Conservation (phyloP, 2,797 vertebrate species). For the Pipistrellus pygmaeus region DNA sequence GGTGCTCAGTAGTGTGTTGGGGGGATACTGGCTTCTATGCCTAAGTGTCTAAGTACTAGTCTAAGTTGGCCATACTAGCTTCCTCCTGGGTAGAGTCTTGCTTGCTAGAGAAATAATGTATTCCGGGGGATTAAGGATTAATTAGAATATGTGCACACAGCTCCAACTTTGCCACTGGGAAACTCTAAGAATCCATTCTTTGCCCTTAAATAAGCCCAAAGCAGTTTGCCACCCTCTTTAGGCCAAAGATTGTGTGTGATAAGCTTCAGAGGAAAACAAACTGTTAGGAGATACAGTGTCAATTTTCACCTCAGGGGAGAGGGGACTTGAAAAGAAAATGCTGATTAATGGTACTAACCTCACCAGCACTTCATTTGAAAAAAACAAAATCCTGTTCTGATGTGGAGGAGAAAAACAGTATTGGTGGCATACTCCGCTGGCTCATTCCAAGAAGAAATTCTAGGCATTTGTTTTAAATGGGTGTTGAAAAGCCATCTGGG, state of each 20-base stretch:
- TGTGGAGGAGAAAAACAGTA: neutral
- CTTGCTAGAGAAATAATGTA: neutral
- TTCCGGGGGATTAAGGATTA: neutral
- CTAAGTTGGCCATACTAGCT: neutral
- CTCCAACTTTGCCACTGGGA: neutral
- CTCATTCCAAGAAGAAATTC: slow-evolving; percentile 15
- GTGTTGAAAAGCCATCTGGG: neutral
- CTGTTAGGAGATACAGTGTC: neutral
- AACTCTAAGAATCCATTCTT: neutral
- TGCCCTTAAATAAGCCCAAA: neutral
- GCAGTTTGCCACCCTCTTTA: neutral
- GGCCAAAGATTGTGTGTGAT: slow-evolving; percentile 6
- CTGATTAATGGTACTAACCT: neutral
- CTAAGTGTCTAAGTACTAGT: no score
- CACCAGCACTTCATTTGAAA: neutral
- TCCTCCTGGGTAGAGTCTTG: neutral
- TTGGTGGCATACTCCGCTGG: neutral
- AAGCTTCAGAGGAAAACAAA: slow-evolving; percentile 21
- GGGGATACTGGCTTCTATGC: neutral
- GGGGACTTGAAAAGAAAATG: neutral
- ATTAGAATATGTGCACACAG: neutral
- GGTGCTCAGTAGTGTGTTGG: neutral
- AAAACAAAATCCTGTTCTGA: neutral
- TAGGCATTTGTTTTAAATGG: neutral
- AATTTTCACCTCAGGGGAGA: slow-evolving; percentile 39